These are phyloP conservation scores for Hyppa rectilinea DNA, from an alignment of 2,888 invertebrate genomes.

Conservation along the genomic window DNA sequence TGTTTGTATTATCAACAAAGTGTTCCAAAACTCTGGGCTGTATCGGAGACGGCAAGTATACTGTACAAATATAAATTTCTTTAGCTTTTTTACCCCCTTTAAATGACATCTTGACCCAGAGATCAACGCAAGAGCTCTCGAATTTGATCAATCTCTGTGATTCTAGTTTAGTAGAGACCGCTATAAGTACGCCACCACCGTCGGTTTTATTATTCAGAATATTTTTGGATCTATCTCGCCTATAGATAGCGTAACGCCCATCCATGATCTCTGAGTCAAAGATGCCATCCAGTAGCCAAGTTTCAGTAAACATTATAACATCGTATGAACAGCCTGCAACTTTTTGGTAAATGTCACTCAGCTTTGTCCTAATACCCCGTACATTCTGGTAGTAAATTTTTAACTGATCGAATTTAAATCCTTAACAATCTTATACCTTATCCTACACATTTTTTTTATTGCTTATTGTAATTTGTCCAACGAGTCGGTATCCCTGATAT, in stretches of 20 bases:
- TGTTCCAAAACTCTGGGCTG: background rate
- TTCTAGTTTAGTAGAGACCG: too few species aligned
- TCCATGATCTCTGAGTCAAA: background rate
- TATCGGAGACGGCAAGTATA: background rate
- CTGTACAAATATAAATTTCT: too few species aligned
- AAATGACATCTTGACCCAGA: too few species aligned
- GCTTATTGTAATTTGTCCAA: too few species aligned
- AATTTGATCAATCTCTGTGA: too few species aligned
- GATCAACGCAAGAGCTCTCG: too few species aligned
- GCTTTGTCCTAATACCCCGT: background rate
- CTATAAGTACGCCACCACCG: too few species aligned
- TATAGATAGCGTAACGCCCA: background rate
- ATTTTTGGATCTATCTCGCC: background rate
- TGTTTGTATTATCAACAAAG: constrained; percentile 1
- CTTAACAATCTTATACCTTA: too few species aligned
- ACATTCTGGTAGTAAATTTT: too few species aligned
- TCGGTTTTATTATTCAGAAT: background rate
- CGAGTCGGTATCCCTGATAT: too few species aligned
- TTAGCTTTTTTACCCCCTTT: background rate
- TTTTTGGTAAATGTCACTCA: background rate
- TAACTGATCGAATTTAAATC: too few species aligned
- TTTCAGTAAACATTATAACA: background rate
- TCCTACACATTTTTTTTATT: too few species aligned
- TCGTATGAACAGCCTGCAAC: background rate
- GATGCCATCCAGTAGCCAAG: background rate